Base-by-base conservation (phyloP, 2,888 invertebrate genomes). In the Epistrophe grossulariae region DNA sequence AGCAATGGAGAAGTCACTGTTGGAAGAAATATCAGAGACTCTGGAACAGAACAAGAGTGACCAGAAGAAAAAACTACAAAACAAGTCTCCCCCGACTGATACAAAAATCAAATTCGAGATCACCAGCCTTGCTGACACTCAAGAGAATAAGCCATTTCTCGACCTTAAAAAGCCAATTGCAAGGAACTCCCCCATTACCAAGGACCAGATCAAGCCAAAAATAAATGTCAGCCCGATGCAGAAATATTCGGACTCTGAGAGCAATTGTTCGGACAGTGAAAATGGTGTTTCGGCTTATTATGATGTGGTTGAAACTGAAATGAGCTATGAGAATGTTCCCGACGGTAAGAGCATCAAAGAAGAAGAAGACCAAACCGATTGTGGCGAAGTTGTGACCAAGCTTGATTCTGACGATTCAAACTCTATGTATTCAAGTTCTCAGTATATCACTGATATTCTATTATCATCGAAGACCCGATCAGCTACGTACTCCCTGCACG, bases 21-120 rank as follows among this genome's bases (percentile, higher is more conserved):
- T 96, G 9, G 96, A 96, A 91, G 96, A 96, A 93, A 96, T 96
- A 90, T 95, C 95, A 0, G 96, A 96, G 91, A 96, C 96, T 2
- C 93, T 96, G 84, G 95, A 95, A 91, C 95, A 95, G 89, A 94
- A 95, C 88, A 94, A 95, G 90, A 83, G 79, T 38, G 87, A 87
- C 82, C 89, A 35, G 89, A 90, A 79, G 79, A 89, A 64, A 81
- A 89, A 78, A n/a, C 78, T 71, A 5, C 79, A 82, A 79, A 83
- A 43, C 8, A 80, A 89, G 38, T 77, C 88, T 48, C 10, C 82
- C 2, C 24, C 62, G 4, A 89, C 88, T 7, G 82, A 89, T 31
- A 79, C 89, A 0, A 93, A 93, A 89, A 92, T 93, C 45, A 93
- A 93, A 89, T 93, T 93, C 68, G 93, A 93, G 83, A 90, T 92